These are phyloP conservation scores for Eurypyga helias DNA, from an alignment of 2,113 vertebrate species.

Conservation along the genomic window DNA sequence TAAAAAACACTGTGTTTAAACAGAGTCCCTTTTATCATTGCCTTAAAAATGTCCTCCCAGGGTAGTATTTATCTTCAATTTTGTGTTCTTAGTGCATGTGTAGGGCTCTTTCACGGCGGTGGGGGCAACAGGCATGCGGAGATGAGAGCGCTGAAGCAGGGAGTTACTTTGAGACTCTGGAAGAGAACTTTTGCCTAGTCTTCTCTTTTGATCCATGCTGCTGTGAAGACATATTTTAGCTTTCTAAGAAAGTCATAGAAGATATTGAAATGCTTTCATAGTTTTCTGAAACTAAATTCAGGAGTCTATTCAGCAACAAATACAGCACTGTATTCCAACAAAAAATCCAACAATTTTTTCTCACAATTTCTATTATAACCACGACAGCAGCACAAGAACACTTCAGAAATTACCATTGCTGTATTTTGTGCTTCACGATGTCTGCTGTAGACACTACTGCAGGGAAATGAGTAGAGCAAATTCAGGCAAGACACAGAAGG, in stretches of 20 bases:
- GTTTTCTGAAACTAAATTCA: background rate
- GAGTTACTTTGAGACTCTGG: background rate
- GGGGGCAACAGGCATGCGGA: background rate
- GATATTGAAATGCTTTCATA: background rate
- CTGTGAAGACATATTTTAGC: background rate
- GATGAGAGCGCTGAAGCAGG: background rate
- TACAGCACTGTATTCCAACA: background rate
- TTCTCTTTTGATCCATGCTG: background rate
- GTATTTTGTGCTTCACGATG: background rate
- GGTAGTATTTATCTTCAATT: slow-evolving; percentile 12
- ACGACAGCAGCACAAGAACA: background rate
- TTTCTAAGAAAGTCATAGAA: background rate
- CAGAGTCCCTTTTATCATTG: background rate
- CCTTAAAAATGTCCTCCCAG: background rate
- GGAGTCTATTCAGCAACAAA: background rate
- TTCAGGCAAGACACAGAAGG: background rate
- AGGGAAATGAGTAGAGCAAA: background rate
- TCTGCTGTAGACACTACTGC: background rate
- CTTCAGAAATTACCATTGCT: background rate
- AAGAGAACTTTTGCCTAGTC: background rate
- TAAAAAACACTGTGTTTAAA: background rate
- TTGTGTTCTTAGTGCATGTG: background rate
- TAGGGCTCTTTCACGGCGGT: background rate
- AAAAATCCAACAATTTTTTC: background rate
- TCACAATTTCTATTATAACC: background rate